phyloP scores from a whole-genome alignment of 2,797 vertebrate genomes.

The Arremon brunneinucha region DNA sequence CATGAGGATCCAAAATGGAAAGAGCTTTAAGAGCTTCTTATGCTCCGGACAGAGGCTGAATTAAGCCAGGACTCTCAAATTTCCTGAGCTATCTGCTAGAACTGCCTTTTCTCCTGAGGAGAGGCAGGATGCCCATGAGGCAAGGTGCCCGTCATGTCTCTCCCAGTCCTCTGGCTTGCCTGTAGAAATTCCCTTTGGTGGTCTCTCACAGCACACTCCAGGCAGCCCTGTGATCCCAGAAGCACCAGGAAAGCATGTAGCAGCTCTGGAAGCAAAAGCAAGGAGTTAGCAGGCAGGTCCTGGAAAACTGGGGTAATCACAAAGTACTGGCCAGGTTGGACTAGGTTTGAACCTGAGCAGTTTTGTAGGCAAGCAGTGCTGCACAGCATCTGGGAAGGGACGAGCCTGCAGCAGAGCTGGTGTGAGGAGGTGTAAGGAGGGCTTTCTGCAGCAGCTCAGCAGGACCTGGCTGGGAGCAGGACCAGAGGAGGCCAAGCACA shows the following conservation, averaged over 20 bases:
- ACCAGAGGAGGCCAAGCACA: background rate
- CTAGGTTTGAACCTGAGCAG: background rate
- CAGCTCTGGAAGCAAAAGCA: background rate
- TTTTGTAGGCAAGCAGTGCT: background rate
- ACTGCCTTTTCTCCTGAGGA: background rate
- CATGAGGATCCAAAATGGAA: accelerated
- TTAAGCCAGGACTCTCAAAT: background rate
- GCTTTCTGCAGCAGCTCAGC: background rate
- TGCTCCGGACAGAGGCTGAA: background rate
- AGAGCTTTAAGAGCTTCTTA: background rate
- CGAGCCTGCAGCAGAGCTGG: background rate
- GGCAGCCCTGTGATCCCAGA: background rate
- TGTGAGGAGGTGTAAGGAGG: accelerated
- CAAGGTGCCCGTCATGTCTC: background rate
- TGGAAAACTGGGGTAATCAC: background rate
- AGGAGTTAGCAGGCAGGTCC: background rate
- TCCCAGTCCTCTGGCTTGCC: background rate
- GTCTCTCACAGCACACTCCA: accelerated
- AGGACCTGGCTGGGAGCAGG: background rate
- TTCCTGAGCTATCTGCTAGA: background rate
- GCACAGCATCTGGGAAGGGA: background rate
- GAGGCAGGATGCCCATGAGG: background rate
- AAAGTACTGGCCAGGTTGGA: background rate
- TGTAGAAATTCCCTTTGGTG: background rate
- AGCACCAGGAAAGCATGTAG: accelerated